phyloP scores from a whole-genome alignment of 2,113 vertebrate genomes.

The Myotis brandtii region DNA sequence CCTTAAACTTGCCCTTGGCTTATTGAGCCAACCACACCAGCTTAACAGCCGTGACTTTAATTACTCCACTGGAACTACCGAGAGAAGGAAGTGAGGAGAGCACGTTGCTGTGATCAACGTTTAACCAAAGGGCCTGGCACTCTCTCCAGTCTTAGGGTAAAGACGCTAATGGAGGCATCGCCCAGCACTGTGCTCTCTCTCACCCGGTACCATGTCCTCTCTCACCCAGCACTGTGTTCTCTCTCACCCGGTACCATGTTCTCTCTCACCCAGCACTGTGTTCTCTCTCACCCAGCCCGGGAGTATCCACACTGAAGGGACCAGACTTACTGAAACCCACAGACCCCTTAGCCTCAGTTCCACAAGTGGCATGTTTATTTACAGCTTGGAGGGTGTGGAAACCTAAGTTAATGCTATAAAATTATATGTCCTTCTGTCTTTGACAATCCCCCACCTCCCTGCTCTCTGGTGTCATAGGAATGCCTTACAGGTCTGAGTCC shows the following conservation, averaged over 20 bases:
- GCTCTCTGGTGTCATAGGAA: neutral
- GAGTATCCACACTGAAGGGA: neutral
- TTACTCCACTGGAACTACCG: conserved; percentile 63
- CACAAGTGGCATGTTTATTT: neutral
- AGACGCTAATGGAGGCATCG: neutral
- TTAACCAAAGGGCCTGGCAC: neutral
- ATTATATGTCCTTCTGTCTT: neutral
- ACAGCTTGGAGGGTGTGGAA: neutral
- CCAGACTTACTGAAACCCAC: neutral
- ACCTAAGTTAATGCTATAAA: neutral
- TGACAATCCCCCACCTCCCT: fast-evolving
- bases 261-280: neutral
- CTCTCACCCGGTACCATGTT: neutral
- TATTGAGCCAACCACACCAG: conserved; percentile 74
- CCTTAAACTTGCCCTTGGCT: conserved; percentile 80
- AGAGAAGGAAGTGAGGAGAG: conserved; percentile 1
- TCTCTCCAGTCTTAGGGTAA: neutral
- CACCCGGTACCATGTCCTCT: no score
- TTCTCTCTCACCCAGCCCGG: fast-evolving
- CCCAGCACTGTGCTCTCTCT: neutral
- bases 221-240: neutral
- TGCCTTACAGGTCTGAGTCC: neutral
- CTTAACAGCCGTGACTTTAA: conserved; percentile 75
- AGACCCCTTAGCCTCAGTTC: neutral
- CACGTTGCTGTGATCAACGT: neutral